Evolutionary conservation across 2,797 vertebrate genomes (phyloP).

Genomic region (Pristis pectinata): DNA sequence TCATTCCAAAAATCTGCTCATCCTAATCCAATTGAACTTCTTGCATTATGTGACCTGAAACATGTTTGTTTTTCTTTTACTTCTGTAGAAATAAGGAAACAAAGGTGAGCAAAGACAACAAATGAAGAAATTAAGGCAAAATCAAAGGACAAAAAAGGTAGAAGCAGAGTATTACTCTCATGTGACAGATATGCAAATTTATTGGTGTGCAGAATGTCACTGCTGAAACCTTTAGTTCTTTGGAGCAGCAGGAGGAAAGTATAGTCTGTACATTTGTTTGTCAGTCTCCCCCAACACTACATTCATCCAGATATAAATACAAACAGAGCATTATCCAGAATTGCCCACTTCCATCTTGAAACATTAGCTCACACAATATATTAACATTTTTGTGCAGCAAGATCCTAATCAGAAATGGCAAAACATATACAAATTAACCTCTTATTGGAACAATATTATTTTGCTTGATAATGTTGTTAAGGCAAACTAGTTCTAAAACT

Average conservation of each 20-base stretch:
- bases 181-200: neutral
- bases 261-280: neutral
- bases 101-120: neutral
- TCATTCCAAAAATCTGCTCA: neutral
- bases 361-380: neutral
- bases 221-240: neutral
- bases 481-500: neutral
- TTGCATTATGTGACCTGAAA: neutral
- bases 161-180: neutral
- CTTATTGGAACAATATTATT: neutral
- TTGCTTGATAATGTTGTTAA: neutral
- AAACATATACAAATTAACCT: neutral
- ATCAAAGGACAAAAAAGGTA: neutral
- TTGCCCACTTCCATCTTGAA: neutral
- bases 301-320: neutral
- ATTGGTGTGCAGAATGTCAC: neutral
- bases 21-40: neutral
- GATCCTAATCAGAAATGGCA: neutral
- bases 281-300: neutral
- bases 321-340: neutral
- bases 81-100: neutral
- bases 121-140: neutral
- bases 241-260: neutral
- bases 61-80: neutral
- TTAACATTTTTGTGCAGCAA: neutral